These are phyloP conservation scores for Trypoxylon attenuatum DNA, from an alignment of 2,888 invertebrate species.

Conservation along the genomic window DNA sequence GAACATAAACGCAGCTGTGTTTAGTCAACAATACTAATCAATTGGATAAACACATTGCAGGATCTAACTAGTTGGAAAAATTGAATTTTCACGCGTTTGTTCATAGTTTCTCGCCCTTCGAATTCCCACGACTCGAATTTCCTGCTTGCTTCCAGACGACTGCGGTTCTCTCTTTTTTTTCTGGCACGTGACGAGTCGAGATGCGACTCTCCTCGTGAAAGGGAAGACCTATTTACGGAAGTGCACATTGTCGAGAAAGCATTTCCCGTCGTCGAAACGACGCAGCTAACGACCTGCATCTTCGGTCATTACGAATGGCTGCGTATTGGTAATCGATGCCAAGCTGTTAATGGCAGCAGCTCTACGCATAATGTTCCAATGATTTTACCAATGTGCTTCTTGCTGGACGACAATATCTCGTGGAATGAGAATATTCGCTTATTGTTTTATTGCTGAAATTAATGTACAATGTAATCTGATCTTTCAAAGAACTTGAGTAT, in stretches of 20 bases:
- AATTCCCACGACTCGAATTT: conserved; percentile 18
- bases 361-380: background rate
- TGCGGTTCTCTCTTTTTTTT: background rate
- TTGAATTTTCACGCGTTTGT: background rate
- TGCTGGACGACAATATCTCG: too few relatives aligned
- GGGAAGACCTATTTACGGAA: conserved; percentile 1
- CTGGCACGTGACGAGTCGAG: conserved; percentile 20
- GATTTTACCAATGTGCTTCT: too few relatives aligned
- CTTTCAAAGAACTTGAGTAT: too few relatives aligned
- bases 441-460: too few relatives aligned
- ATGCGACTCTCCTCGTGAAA: conserved; percentile 4
- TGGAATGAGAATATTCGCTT: too few relatives aligned
- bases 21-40: too few relatives aligned
- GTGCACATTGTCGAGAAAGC: background rate
- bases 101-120: background rate
- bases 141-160: conserved; percentile 7
- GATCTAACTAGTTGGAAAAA: background rate
- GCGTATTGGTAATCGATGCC: conserved; percentile 7
- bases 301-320: conserved; percentile 1
- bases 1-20: too few relatives aligned
- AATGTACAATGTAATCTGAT: too few relatives aligned
- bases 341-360: conserved; percentile 6
- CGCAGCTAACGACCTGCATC: background rate
- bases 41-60: background rate
- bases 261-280: background rate